Base-by-base conservation (phyloP, 1,140 invertebrate genomes). In the Phocides pigmalion region DNA sequence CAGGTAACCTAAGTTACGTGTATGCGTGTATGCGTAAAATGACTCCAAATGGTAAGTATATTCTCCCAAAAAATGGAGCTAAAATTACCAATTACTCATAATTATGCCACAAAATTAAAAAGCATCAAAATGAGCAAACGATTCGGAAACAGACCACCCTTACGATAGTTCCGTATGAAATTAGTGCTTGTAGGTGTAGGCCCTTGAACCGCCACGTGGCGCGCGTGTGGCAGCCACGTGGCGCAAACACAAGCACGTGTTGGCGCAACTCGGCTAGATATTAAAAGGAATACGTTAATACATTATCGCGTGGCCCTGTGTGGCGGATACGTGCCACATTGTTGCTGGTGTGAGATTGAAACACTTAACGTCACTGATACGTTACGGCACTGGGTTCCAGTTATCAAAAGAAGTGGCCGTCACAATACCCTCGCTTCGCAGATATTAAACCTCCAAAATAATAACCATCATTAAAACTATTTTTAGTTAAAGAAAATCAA, bases 251-350 rank as follows among this genome's bases (percentile, higher is more conserved):
- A 49, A 70, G 28, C 77, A 73, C 81, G 82, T 85, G 82, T 66
- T 70, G 62, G 63, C 58, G 81, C 81, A 86, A 79, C 67, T 59
- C 59, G 15, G 51, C 53, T 39, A 59, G 32, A 80, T 87, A 87
- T 87, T 87, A 86, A 82, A 82, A 72, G 67, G 73, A 76, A 81
- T 82, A 81, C 80, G 79, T 76, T 79, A 81, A 80, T 81, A 74
- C 51, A 67, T 41, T 46, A 62, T 44, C 64, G 59, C 65, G 62
- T 66, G 73, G 64, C 68, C 50, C 65, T 5, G 28, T 32, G 69
- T 65, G 46, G 67, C 66, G 49, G 58, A 71, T 66, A 74, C 64
- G 71, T 73, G 70, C 58, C 64, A 65, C 50, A 76, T 76, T 78
- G 71, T 72, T 64, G 62, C 37, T 59, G 59, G 75, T 72, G 80